These are phyloP conservation scores for Entosphenus tridentatus DNA, from an alignment of 2,113 vertebrate species.

Conservation along the genomic window DNA sequence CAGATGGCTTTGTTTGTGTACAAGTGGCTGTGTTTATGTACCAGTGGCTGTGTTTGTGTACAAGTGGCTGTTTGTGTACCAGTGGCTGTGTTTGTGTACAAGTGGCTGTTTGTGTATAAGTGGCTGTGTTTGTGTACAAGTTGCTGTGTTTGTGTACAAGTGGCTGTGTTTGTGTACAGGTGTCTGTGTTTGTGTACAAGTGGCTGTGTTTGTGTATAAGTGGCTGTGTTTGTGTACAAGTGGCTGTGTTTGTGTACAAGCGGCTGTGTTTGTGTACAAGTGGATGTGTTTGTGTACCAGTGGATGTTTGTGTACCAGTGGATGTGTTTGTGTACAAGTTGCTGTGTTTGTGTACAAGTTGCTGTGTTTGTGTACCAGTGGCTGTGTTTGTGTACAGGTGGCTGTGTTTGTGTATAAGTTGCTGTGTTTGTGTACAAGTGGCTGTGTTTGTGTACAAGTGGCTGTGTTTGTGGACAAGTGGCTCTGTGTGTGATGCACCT, in stretches of 20 bases:
- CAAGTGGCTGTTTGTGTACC: background rate
- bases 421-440: background rate
- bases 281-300: background rate
- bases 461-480: background rate
- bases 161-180: background rate
- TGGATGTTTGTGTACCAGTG: background rate
- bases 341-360: background rate
- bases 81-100: background rate
- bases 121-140: background rate
- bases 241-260: background rate
- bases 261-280: background rate
- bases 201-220: background rate
- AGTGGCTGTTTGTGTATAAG: background rate
- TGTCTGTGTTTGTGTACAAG: background rate
- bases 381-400: background rate
- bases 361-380: background rate
- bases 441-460: background rate
- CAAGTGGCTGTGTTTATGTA: background rate
- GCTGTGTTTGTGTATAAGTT: background rate
- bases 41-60: no score
- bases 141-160: background rate
- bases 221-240: background rate
- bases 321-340: no score
- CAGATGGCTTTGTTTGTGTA: background rate
- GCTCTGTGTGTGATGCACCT: background rate